Conservation (phyloP, 2,797 vertebrate species). For the Carcharodon carcharias region DNA sequence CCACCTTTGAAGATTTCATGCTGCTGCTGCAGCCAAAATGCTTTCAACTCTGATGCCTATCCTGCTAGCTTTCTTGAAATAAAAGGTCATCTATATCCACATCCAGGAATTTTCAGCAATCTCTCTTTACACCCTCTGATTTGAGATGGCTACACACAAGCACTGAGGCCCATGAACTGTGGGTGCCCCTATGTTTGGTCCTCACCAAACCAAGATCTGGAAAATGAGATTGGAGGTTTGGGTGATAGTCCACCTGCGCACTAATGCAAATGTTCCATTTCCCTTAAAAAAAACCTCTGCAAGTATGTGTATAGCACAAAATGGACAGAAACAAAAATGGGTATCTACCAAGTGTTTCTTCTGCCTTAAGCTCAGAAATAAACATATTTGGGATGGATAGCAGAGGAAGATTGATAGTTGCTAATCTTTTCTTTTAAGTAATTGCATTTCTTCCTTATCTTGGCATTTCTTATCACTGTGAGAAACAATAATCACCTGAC, state of each 20-base stretch:
- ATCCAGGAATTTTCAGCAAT: not conserved
- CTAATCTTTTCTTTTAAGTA: too few relatives aligned
- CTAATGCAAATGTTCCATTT: not conserved
- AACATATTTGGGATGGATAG: too few relatives aligned
- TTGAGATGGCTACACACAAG: not conserved
- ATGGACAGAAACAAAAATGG: too few relatives aligned
- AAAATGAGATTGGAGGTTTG: not conserved
- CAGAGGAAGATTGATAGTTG: too few relatives aligned
- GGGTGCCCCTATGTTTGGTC: not conserved
- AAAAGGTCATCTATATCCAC: not conserved
- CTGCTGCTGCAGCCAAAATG: not conserved
- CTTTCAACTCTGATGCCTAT: not conserved
- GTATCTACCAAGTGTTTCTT: too few relatives aligned
- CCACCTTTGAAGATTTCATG: not conserved
- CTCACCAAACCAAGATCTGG: not conserved
- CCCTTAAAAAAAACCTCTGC: not conserved
- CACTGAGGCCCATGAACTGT: not conserved
- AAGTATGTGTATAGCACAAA: too few relatives aligned
- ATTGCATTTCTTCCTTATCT: too few relatives aligned
- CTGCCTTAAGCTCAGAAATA: too few relatives aligned
- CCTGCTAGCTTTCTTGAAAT: not conserved
- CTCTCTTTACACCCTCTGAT: too few relatives aligned
- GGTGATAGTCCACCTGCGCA: not conserved
- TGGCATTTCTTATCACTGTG: too few relatives aligned
- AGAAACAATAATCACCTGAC: too few relatives aligned